Conservation (phyloP, 2,888 invertebrate genomes). For the Meta bourneti region DNA sequence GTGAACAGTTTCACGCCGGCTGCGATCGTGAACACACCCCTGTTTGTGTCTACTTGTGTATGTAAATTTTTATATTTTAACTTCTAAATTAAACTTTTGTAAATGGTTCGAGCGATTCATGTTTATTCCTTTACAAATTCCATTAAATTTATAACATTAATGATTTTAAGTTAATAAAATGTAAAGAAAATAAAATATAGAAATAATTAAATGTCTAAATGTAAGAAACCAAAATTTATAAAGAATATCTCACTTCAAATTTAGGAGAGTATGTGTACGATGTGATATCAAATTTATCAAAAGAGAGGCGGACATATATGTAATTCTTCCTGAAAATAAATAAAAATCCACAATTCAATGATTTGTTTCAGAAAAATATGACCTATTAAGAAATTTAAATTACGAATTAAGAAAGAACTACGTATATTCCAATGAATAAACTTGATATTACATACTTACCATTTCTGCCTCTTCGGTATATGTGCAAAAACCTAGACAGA, state of each 20-base stretch:
- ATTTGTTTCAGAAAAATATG: background rate
- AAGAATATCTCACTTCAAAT: constrained; percentile 12
- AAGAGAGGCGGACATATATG: constrained; percentile 19
- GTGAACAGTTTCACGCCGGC: too few species aligned
- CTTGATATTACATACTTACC: constrained; percentile 1
- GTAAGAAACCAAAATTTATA: background rate
- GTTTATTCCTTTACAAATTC: too few species aligned
- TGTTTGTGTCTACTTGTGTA: too few species aligned
- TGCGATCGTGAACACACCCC: too few species aligned
- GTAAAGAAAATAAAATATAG: too few species aligned
- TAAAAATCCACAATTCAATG: background rate
- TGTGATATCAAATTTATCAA: constrained; percentile 27
- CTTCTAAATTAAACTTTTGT: too few species aligned
- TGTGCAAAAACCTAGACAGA: constrained; percentile 6
- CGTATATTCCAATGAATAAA: background rate
- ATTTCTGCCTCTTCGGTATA: background rate
- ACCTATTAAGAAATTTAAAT: background rate
- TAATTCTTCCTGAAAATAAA: constrained; percentile 12
- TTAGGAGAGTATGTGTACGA: constrained; percentile 13
- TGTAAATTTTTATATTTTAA: too few species aligned
- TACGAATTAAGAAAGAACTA: background rate
- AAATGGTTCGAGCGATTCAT: too few species aligned
- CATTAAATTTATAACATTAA: too few species aligned
- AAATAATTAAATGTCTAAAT: too few species aligned
- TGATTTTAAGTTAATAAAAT: too few species aligned